Base-by-base conservation (phyloP, 2,888 invertebrate genomes). In the Harpalus rubripes region DNA sequence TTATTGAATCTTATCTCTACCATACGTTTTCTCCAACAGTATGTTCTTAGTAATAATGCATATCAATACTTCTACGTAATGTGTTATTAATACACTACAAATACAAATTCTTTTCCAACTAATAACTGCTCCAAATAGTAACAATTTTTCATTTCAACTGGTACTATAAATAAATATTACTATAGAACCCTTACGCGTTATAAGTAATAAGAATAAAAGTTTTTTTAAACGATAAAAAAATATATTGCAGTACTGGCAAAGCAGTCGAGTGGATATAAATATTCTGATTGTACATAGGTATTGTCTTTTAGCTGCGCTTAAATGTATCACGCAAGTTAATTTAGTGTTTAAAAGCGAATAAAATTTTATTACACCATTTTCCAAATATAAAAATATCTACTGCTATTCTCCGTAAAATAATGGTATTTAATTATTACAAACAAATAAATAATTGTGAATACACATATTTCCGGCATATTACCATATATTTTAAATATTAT, bases 241-340 rank as follows among this genome's bases (percentile, higher is more conserved):
- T 79, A 61, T 32, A 79, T 79, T 61, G 16, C 22, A 58, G 56
- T n/a, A 59, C 39, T 59, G 79, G 72, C 72, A 74, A 74, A 74
- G 72, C 72, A 44, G 22, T 74, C 41, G 72, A 41, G 44, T 18
- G 72, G 44, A 74, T 74, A 74, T 74, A 74, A 74, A 74, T 74
- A 74, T 79, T 79, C 79, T 79, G 61, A 79, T 61, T 79, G 61
- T 61, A 32, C 32, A 32, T 32, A 79, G 79, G 59, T 58, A 61
- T 79, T 74, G 52, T 74, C 72, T 74, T 74, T 26, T 74, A 41
- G 72, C 72, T 74, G 72, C 44, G 44, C 12, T 74, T 74, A 74
- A 74, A 74, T 74, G 72, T 74, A 52, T 74, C 72, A 74, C 72
- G 52, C 5, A 32, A 15, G 44, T 22, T 41, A 52, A 74, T 74